These are phyloP conservation scores for Oreortyx pictus DNA, from an alignment of 2,797 vertebrate genomes.

Conservation along the genomic window DNA sequence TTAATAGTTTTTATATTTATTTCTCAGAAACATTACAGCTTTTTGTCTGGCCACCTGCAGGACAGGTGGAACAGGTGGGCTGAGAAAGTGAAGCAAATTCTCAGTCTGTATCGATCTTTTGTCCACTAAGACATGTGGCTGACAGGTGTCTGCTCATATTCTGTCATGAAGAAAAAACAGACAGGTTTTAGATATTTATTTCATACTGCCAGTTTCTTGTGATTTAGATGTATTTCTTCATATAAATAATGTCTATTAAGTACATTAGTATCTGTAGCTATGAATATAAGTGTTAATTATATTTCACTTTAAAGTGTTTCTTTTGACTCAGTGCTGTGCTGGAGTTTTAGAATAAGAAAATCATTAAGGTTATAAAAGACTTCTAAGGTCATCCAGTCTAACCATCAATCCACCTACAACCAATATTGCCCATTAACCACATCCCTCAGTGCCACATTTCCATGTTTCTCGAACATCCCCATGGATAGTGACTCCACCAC, in stretches of 20 bases:
- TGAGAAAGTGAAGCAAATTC: not conserved
- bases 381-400: no score
- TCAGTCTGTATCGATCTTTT: not conserved
- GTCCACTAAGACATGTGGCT: not conserved
- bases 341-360: not conserved
- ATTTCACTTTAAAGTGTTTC: not conserved
- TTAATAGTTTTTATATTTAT: not conserved
- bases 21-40: rapidly evolving
- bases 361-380: no score
- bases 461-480: no score
- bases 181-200: not conserved
- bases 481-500: no score
- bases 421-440: no score
- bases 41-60: not conserved
- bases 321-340: not conserved
- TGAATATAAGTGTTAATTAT: not conserved
- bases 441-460: no score
- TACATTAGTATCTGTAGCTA: not conserved
- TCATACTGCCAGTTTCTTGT: not conserved
- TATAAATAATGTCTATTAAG: not conserved
- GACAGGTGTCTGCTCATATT: not conserved
- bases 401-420: no score
- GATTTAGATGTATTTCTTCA: not conserved
- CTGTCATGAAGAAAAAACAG: not conserved
- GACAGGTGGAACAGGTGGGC: not conserved